phyloP scores from a whole-genome alignment of 2,113 vertebrate genomes.

The Brachirus orientalis region DNA sequence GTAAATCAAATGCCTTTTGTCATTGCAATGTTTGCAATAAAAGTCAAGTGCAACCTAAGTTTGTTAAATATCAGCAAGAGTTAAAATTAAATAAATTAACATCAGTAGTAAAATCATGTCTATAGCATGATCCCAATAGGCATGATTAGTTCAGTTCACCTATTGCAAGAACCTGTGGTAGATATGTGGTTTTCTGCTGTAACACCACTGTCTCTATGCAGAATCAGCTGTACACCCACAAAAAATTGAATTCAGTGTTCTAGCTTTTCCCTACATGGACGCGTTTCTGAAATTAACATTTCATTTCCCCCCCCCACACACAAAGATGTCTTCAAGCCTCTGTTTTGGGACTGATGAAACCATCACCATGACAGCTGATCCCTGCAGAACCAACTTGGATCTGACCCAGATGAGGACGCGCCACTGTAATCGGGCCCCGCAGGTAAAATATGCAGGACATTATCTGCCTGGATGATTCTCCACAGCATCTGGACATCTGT shows the following conservation, averaged over 20 bases:
- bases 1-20: too few relatives aligned
- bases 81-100: too few relatives aligned
- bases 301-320: conserved; percentile 20
- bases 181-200: not conserved
- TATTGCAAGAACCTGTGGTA: too few relatives aligned
- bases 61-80: too few relatives aligned
- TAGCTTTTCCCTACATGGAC: not conserved
- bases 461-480: conserved; percentile 60
- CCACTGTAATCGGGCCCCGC: conserved; percentile 65
- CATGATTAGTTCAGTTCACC: too few relatives aligned
- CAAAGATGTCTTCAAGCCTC: conserved; percentile 22
- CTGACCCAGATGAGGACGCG: conserved; percentile 64
- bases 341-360: conserved; percentile 44
- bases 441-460: conserved; percentile 69
- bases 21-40: too few relatives aligned
- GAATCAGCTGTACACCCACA: not conserved
- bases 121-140: too few relatives aligned
- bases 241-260: too few relatives aligned
- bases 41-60: too few relatives aligned
- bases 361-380: conserved; percentile 49
- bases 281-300: conserved; percentile 29
- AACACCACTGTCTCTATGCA: conserved; percentile 11
- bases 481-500: conserved; percentile 59
- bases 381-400: conserved; percentile 50
- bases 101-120: too few relatives aligned